phyloP scores from a whole-genome alignment of 2,888 invertebrate genomes.

The Steinernema hermaphroditum region DNA sequence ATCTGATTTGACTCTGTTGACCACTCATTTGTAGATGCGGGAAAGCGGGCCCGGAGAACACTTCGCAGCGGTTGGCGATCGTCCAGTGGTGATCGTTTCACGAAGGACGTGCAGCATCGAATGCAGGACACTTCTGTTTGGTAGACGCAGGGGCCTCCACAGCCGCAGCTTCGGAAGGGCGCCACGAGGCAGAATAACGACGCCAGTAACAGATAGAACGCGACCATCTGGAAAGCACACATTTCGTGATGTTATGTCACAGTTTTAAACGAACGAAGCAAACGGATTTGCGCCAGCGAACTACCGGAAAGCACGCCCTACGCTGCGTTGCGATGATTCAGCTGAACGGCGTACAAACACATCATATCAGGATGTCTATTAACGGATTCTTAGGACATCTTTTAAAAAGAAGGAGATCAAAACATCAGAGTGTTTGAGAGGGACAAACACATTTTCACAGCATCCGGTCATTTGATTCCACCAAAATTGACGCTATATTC shows the following conservation, averaged over 20 bases:
- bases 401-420: not conserved
- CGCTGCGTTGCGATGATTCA: not conserved
- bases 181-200: not conserved
- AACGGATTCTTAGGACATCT: not conserved
- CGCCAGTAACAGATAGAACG: not conserved
- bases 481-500: not conserved
- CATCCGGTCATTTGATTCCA: not conserved
- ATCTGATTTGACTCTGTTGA: too few species aligned
- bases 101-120: conserved; percentile 14
- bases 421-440: not conserved
- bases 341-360: not conserved
- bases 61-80: too few species aligned
- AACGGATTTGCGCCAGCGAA: not conserved
- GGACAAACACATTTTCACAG: not conserved
- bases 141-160: conserved; percentile 7
- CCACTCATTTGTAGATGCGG: too few species aligned
- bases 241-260: not conserved
- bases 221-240: not conserved
- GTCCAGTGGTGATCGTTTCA: conserved; percentile 6
- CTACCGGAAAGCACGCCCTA: not conserved
- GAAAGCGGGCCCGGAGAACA: too few species aligned
- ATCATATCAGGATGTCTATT: not conserved
- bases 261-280: not conserved
- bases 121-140: not conserved
- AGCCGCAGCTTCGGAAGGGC: conserved; percentile 16